Evolutionary conservation across 2,113 vertebrate genomes (phyloP).

Genomic region (Macquaria australasica): DNA sequence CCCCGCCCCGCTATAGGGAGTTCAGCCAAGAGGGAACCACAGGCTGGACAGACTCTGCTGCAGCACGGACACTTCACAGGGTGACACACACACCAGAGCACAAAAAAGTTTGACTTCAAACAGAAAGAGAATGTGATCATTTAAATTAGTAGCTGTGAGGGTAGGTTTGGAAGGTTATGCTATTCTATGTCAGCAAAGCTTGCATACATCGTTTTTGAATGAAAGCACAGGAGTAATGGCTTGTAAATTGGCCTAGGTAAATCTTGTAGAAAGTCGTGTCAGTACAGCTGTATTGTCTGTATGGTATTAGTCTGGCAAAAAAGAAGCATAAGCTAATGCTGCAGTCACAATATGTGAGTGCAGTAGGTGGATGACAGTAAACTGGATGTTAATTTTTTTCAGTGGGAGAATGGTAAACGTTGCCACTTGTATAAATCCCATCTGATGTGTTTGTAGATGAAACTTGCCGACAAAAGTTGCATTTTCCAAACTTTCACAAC

Average conservation of each 20-base stretch:
- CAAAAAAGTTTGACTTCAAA: neutral
- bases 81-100: constrained; percentile 28
- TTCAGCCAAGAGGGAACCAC: constrained; percentile 78
- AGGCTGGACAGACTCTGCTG: constrained; percentile 35
- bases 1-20: constrained; percentile 62
- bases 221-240: neutral
- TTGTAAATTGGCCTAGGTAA: neutral
- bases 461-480: neutral
- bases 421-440: neutral
- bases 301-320: neutral
- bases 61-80: constrained; percentile 50
- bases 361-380: neutral
- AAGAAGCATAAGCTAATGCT: neutral
- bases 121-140: neutral
- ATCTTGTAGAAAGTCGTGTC: neutral
- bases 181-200: neutral
- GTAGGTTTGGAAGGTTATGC: neutral
- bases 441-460: neutral
- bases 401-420: neutral
- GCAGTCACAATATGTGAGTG: neutral
- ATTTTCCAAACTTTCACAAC: neutral
- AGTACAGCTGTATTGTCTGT: neutral
- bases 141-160: neutral
- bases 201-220: neutral
- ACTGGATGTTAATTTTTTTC: neutral